Percentiles rank a stretch among this genome's conserved stretches.
phyloP scores from a whole-genome alignment of 2,797 vertebrate species.

The Esox lucius region DNA sequence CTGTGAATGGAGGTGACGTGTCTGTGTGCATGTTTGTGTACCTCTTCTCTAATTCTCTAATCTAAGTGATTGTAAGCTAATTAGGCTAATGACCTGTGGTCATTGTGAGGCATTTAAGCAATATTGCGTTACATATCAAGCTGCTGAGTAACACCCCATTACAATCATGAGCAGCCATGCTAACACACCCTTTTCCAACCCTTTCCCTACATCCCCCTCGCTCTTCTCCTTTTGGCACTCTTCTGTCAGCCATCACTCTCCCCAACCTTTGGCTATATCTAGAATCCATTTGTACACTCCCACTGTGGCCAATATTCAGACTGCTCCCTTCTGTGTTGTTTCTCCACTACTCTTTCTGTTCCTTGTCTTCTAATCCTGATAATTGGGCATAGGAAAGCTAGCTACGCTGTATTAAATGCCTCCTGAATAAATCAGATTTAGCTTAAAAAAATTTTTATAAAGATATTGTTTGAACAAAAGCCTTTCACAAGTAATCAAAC shows the following conservation, averaged over 20 bases:
- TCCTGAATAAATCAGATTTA: not conserved
- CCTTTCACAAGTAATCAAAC: too few relatives aligned
- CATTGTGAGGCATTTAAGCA: constrained; percentile 43
- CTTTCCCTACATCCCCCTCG: not conserved
- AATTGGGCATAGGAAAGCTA: not conserved
- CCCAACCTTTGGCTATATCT: constrained; percentile 1
- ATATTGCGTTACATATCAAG: constrained; percentile 36
- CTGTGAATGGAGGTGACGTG: constrained; percentile 19
- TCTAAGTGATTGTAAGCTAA: constrained; percentile 47
- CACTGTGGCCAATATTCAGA: constrained; percentile 31
- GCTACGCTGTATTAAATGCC: not conserved
- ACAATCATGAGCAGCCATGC: not conserved
- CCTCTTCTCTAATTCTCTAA: constrained; percentile 46
- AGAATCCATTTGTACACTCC: constrained; percentile 22
- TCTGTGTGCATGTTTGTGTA: constrained; percentile 13
- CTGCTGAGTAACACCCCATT: constrained; percentile 14
- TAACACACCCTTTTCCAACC: not conserved
- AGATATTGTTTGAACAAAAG: too few relatives aligned
- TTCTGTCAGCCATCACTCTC: constrained; percentile 4
- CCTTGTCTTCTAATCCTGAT: not conserved
- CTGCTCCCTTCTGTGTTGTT: constrained; percentile 9
- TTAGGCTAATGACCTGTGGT: constrained; percentile 56
- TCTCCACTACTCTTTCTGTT: not conserved
- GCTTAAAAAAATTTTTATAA: not conserved
- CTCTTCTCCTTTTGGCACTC: constrained; percentile 10